Evolutionary conservation across 1,140 invertebrate genomes (phyloP), one percentile per base, ranked within the genome.

Genomic region (Drosophila sp.): DNA sequence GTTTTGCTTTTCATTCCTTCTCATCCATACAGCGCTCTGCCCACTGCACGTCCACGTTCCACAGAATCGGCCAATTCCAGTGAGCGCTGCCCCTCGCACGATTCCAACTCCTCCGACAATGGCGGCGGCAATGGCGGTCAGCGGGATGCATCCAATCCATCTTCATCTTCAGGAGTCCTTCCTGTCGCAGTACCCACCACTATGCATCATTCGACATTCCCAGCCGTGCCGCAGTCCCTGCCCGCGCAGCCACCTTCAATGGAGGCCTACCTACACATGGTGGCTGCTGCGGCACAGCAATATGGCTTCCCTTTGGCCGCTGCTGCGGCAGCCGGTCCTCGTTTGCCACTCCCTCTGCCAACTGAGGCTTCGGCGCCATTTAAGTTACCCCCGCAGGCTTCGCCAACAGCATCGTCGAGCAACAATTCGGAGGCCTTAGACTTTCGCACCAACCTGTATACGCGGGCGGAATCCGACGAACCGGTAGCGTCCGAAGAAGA

Each of bases 181-280:
- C 92, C 90, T 77, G 81, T 93, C 68, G 83, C 93, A 66, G 66
- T 93, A 90, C 91, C 91, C 76, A 93, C 87, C 7, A 91, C 92
- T 58, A 92, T 94, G 30, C 92, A 93, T 1, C 92, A 93, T 1
- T 92, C 83, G 27, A 79, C 90, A 84, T 90, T 90, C 77, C 86
- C 90, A 65, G 81, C 83, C 40, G 79, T 89, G 76, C 90, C 90
- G 72, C 85, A 90, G 44, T 79, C 95, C 3, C 89, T 96, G 78
- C 95, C 95, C 60, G 94, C 95, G 23, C 95, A 96, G 89, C 95
- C 96, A 4, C 95, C 95, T 29, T 96, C 95, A 1, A 95, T 96
- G 93, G 96, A 96, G 56, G 96, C 96, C 1, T 96, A 96, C 90
- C 93, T 96, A 30, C 94, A 94, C 58, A 95, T 94, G 47, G 94